Evolutionary conservation across 2,113 vertebrate species (phyloP), one percentile per base, ranked within the genome.

Genomic region (Festucalex cinctus): DNA sequence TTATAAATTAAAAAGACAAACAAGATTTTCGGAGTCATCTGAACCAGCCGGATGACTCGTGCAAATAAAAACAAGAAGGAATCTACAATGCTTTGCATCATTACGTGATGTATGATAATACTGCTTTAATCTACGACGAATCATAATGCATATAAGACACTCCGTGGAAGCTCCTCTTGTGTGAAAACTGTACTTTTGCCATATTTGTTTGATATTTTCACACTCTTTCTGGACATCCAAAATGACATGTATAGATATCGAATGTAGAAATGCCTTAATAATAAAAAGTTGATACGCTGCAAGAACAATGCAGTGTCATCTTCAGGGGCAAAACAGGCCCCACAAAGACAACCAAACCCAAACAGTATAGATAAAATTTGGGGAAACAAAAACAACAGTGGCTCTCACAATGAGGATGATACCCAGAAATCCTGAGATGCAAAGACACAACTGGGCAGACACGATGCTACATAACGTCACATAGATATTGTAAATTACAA

Each of bases 11-110:
- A 57, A 14, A 67, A 68, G 76, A 70, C 73, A 81, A 63, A 66
- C 75, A 73, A 66, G 32, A 75, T 71, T 73, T 73, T 86, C 71
- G 64, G 67, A 70, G 64, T 51, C 37, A 81, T 63, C 89, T 90
- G 91, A 89, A 77, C 91, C 91, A 89, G 91, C 87, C 90, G 90
- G 89, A 86, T 2, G 65, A 89, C 79, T 69, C 53, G 84, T 86
- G 79, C 83, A 90, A 88, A 85, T 74, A 64, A 85, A 84, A 79
- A 77, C 56, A 77, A 70, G 37, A 65, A 68, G 65, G 9, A 66
- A 73, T 49, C 57, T 24, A 48, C 60, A 32, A 51, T 26, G 49
- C 43, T 1, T 49, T n/a, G 28, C 5, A 13, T 73, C 65, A 69
- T 65, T 64, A 12, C 75, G 36, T 63, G 20, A 70, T 6, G 14